Evolutionary conservation across 2,113 vertebrate species (phyloP), one percentile per base, ranked within the genome.

Genomic region (Bungarus multicinctus): DNA sequence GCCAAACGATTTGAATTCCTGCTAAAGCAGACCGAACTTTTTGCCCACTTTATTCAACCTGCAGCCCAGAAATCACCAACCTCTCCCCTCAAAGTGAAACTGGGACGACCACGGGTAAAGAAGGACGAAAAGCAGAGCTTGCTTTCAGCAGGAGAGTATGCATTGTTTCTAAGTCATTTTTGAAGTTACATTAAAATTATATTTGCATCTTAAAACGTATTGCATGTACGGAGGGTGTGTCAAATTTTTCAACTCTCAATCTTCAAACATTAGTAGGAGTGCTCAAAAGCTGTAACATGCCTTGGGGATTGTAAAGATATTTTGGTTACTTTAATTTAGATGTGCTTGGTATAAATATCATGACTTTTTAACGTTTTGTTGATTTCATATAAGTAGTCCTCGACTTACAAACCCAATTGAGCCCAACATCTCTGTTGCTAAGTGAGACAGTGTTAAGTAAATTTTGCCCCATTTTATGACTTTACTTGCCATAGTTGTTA

Each of bases 1-100:
- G 98, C 98, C 1, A 99, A 98, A 96, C 97, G 98, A 91, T 99
- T 99, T 97, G 98, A 99, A 94, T 99, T 98, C 96, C 98, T 99
- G 74, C 95, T 99, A 95, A 98, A 98, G 97, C 98, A 99, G 97
- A 99, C 98, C 11, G 98, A 99, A 94, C 98, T 99, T 47, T 99
- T 98, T 96, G 98, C 98, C 90, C 98, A 99, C 97, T 99, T 99
- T 91, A 98, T 99, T 97, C 98, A 98, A 94, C 98, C 98, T 43
- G 98, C 98, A 91, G 98, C 98, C 64, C 98, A 98, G 95, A 99
- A 99, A 94, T 98, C 98, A 1, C 98, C 98, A 94, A 98, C 98
- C 0, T 99, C 98, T 92, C 98, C 98, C 16, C 89, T 99, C 92
- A 98, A 98, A 96, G 98, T 99, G 95, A 98, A 98, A 94, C 94